These are phyloP conservation scores for Drosophila kanekoi DNA, from an alignment of 2,888 invertebrate genomes.

Conservation along the genomic window DNA sequence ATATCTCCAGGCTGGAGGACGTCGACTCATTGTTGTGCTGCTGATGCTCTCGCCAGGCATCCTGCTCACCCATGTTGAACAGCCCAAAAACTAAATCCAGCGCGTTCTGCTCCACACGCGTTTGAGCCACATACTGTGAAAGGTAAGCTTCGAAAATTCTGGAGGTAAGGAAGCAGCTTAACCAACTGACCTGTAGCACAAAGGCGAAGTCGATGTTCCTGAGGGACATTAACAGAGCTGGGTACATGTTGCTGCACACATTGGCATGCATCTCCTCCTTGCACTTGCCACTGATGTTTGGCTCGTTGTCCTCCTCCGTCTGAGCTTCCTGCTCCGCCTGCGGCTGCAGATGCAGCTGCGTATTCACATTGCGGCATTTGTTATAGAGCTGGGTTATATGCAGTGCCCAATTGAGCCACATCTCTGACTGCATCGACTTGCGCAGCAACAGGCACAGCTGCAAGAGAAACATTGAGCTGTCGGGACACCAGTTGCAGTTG, in stretches of 20 bases:
- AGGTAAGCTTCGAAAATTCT: neutral
- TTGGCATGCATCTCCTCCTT: conserved; percentile 79
- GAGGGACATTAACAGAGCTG: conserved; percentile 89
- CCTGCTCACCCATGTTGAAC: conserved; percentile 81
- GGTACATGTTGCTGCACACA: conserved; percentile 91
- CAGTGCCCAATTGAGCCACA: conserved; percentile 80
- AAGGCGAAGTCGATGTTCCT: conserved; percentile 90
- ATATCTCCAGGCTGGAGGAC: conserved; percentile 83
- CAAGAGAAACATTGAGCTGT: conserved; percentile 10
- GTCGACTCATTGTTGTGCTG: conserved; percentile 78
- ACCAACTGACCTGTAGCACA: conserved; percentile 88
- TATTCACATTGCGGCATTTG: conserved; percentile 70
- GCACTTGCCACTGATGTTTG: conserved; percentile 39
- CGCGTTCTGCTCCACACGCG: conserved; percentile 80
- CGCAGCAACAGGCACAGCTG: conserved; percentile 76
- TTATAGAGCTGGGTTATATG: conserved; percentile 81
- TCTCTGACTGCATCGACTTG: conserved; percentile 79
- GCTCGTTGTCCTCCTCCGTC: conserved; percentile 49
- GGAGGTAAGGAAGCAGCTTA: fast-evolving
- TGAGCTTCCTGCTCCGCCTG: conserved; percentile 17
- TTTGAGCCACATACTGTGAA: conserved; percentile 74
- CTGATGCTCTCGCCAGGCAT: conserved; percentile 75
- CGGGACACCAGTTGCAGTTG: neutral
- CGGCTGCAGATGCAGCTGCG: conserved; percentile 19
- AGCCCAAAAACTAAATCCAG: conserved; percentile 81